Base-by-base conservation (phyloP, 2,113 vertebrate genomes). In the Myotis lucifugus region DNA sequence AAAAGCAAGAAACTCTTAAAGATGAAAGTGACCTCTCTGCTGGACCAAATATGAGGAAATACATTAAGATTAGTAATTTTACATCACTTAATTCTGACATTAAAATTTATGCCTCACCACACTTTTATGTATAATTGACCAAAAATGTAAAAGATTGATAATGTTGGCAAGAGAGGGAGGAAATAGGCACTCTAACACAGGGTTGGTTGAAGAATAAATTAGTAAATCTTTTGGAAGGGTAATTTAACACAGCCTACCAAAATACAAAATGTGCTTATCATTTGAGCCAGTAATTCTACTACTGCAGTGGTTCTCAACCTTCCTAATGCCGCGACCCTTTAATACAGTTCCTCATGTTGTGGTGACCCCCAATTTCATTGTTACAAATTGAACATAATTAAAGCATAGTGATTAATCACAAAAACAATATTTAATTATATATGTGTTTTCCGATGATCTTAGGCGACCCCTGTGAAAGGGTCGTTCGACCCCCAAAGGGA, bases 21-120 rank as follows among this genome's bases (percentile, higher is more conserved):
- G 54, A 88, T 64, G 32, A 94, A 90, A 92, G 76, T 48, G 61
- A 40, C 0, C 18, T 48, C 23, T 94, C 77, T 91, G 59, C 54
- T 74, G 72, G 67, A 66, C 18, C 50, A 66, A 78, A 82, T 37
- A 46, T 29, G 73, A 79, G 76, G 42, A 85, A 83, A 46, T 66
- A 76, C 6, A 54, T 81, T 69, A 85, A 89, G 54, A 50, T 3
- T 4, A 17, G 18, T 67, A 89, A 84, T 70, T 77, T 79, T 42
- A 72, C 5, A 64, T 29, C 42, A 67, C 70, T 66, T 88, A 77
- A 81, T 90, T 90, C 40, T 87, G 42, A 95, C 85, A 48, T 93
- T 86, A 67, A 90, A 54, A 94, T 94, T 48, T 73, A 61, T 3
- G 13, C 52, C 52, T 88, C 64, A 76, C 19, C 15, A 72, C 50